Percentiles rank a stretch among this genome's conserved stretches.
These are phyloP conservation scores for Lasioglossum lativentre DNA, from an alignment of 2,888 invertebrate species.

Conservation along the genomic window DNA sequence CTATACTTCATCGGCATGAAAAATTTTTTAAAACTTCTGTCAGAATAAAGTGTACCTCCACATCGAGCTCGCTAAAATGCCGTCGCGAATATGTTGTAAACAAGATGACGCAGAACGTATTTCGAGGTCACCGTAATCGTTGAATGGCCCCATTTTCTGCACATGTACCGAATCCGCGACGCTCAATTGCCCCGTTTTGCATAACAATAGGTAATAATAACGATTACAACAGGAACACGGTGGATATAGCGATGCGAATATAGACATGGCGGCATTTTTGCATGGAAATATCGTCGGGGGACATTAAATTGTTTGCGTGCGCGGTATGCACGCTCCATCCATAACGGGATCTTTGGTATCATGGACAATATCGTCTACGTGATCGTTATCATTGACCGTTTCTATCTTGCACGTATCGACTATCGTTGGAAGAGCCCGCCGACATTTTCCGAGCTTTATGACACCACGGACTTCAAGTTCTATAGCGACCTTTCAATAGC, in stretches of 20 bases:
- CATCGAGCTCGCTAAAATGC: not conserved
- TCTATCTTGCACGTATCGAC: conserved; percentile 30
- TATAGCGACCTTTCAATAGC: conserved; percentile 76
- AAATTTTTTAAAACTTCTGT: not conserved
- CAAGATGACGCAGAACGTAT: not conserved
- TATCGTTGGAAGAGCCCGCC: conserved; percentile 40
- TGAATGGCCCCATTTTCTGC: not conserved
- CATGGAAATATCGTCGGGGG: not conserved
- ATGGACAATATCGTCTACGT: conserved; percentile 19
- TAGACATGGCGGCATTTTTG: not conserved
- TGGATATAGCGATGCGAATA: not conserved
- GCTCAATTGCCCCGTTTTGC: not conserved
- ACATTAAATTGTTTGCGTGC: conserved; percentile 5
- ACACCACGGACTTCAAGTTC: conserved; percentile 64
- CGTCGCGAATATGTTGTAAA: not conserved
- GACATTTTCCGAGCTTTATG: conserved; percentile 67
- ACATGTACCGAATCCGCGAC: not conserved
- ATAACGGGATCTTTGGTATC: conserved; percentile 26
- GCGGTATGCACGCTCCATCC: not conserved
- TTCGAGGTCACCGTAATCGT: not conserved
- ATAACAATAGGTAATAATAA: conserved; percentile 2
- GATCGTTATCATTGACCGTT: conserved; percentile 44
- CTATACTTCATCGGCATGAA: not conserved
- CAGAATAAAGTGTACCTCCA: no score
- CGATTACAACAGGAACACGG: not conserved